Evolutionary conservation across 1,140 invertebrate species (phyloP), one percentile per base, ranked within the genome.

Genomic region (Muscidifurax raptorellus): DNA sequence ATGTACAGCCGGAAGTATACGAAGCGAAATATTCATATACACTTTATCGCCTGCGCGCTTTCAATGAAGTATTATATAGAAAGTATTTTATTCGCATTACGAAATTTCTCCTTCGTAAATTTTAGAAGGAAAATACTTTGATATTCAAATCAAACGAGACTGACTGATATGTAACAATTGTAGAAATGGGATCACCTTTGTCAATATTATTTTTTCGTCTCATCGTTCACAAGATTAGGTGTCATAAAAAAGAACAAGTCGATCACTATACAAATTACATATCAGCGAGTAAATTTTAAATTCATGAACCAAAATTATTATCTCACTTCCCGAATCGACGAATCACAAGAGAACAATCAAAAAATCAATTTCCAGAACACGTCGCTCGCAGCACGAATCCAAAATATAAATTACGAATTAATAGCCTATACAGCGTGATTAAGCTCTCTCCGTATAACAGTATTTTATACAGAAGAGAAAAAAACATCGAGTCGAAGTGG

Each of bases 51-150:
- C 44, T 66, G 28, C 59, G 36, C 36, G 64, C 75, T 77, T 83
- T 69, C 74, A 77, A 83, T 71, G 74, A 71, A 83, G 82, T 78
- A 77, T 83, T 83, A 83, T 83, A 83, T 83, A 83, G 82, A 83
- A 83, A 83, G 82, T 83, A 77, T 77, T 82, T 82, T 82, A 83
- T 77, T 83, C 74, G 59, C 59, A 77, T 67, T 67, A 83, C 74
- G 40, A 78, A 77, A 83, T 83, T 71, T 44, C 64, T 47, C 74
- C 77, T 27, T 64, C 32, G 71, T 83, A 83, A 83, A 77, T 77
- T 77, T 67, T 27, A 69, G n/a, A 76, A 67, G 40, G 72, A 76
- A 82, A 67, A 59, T n/a, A 67, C 52, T 82, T 67, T 82, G 25
- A 7, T 66, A 18, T 40, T 18, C 18, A 67, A 64, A 59, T 30